These are phyloP conservation scores for Sinonovacula constricta DNA, from an alignment of 1,140 invertebrate species.

Conservation along the genomic window DNA sequence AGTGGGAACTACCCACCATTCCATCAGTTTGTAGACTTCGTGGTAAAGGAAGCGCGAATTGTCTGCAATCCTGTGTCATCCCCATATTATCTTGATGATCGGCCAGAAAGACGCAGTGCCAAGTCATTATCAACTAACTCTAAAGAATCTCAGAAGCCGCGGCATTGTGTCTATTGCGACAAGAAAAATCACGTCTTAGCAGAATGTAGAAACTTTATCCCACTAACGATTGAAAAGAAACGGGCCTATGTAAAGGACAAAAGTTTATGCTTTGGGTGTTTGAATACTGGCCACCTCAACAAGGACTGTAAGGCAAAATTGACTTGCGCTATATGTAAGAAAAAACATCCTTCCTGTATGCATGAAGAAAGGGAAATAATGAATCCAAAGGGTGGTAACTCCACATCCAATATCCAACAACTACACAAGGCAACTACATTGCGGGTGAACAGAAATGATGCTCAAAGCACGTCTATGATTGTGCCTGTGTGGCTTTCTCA, in stretches of 20 bases:
- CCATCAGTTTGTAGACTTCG: slow-evolving; percentile 13
- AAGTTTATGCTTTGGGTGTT: slow-evolving; percentile 3
- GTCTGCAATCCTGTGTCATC: slow-evolving; percentile 15
- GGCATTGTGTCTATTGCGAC: slow-evolving; percentile 6
- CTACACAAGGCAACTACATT: no score
- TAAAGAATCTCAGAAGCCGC: not conserved
- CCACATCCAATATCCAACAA: not conserved
- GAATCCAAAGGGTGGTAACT: not conserved
- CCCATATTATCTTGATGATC: slow-evolving; percentile 3
- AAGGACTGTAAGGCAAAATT: slow-evolving; percentile 13
- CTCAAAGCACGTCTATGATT: slow-evolving; percentile 4
- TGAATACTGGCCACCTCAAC: slow-evolving; percentile 6
- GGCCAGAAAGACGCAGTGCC: not conserved
- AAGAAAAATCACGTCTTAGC: not conserved
- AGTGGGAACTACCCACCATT: slow-evolving; percentile 3
- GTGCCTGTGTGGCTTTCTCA: slow-evolving; percentile 6
- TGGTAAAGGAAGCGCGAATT: slow-evolving; percentile 11
- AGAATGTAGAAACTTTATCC: slow-evolving; percentile 10
- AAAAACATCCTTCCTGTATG: slow-evolving; percentile 13
- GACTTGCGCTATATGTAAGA: not conserved
- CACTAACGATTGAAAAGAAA: slow-evolving; percentile 22
- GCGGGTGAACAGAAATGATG: slow-evolving; percentile 10
- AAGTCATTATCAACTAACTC: slow-evolving; percentile 6
- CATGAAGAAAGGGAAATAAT: not conserved
- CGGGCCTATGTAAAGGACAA: not conserved